phyloP scores from a whole-genome alignment of 2,888 invertebrate species.

The Trichopria drosophilae region DNA sequence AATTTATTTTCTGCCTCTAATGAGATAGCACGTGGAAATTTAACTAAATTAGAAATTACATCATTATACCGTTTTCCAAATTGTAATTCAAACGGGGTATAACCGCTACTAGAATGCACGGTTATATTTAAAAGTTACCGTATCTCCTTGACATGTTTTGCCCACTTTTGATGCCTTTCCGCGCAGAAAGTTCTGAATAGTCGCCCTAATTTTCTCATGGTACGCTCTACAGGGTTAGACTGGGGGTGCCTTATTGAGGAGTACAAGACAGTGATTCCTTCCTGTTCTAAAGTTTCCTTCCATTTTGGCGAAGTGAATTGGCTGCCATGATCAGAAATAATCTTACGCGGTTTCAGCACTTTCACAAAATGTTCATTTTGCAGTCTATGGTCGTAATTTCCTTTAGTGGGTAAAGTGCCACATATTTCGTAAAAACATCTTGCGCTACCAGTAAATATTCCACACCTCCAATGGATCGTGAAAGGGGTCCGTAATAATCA shows the following conservation, averaged over 20 bases:
- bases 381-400: neutral
- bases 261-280: neutral
- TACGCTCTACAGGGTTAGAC: constrained; percentile 4
- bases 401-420: constrained; percentile 2
- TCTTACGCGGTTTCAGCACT: neutral
- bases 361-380: neutral
- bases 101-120: neutral
- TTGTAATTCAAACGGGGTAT: neutral
- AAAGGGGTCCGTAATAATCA: neutral
- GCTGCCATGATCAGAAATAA: neutral
- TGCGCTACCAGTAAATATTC: neutral
- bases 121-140: neutral
- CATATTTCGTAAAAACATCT: constrained; percentile 1
- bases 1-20: neutral
- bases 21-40: neutral
- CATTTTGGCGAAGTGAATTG: neutral
- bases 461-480: neutral
- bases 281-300: neutral
- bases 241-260: constrained; percentile 6
- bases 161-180: constrained; percentile 1
- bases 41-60: neutral
- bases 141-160: neutral
- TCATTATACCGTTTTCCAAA: neutral
- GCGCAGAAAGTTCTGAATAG: constrained; percentile 8
- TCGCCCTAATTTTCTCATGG: constrained; percentile 7